These are phyloP conservation scores for Shinisaurus crocodilurus DNA, from an alignment of 2,113 vertebrate genomes.

Conservation along the genomic window DNA sequence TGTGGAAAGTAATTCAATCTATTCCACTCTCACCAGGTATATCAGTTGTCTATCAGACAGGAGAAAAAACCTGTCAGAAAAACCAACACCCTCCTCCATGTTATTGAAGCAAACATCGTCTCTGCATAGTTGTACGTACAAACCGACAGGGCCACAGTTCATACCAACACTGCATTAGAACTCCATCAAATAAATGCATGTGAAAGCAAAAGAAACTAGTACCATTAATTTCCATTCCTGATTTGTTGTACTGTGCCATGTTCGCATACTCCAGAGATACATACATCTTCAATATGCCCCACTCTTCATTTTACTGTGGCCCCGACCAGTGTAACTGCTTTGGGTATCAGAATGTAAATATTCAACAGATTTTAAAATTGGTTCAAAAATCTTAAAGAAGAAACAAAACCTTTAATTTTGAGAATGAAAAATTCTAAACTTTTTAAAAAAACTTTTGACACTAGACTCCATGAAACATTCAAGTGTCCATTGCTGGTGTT, in stretches of 20 bases:
- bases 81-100: background rate
- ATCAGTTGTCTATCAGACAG: slow-evolving; percentile 39
- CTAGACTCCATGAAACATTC: slow-evolving; percentile 61
- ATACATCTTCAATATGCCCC: background rate
- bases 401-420: slow-evolving; percentile 47
- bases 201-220: slow-evolving; percentile 38
- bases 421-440: slow-evolving; percentile 59
- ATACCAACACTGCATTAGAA: slow-evolving; percentile 55
- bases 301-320: background rate
- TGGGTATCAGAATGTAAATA: slow-evolving; percentile 2
- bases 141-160: slow-evolving; percentile 52
- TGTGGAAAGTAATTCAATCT: slow-evolving; percentile 42
- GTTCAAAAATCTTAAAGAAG: slow-evolving; percentile 29
- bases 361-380: slow-evolving; percentile 53
- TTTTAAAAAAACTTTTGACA: slow-evolving; percentile 56
- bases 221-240: slow-evolving; percentile 23
- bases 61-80: slow-evolving; percentile 40
- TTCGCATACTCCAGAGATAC: background rate
- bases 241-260: slow-evolving; percentile 43
- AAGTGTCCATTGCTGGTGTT: slow-evolving; percentile 70
- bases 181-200: slow-evolving; percentile 47
- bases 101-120: slow-evolving; percentile 41
- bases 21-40: slow-evolving; percentile 28
- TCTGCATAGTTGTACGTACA: slow-evolving; percentile 41
- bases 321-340: background rate